These are phyloP conservation scores for Nyctereutes procyonoides DNA, from an alignment of 2,113 vertebrate species.

Conservation along the genomic window DNA sequence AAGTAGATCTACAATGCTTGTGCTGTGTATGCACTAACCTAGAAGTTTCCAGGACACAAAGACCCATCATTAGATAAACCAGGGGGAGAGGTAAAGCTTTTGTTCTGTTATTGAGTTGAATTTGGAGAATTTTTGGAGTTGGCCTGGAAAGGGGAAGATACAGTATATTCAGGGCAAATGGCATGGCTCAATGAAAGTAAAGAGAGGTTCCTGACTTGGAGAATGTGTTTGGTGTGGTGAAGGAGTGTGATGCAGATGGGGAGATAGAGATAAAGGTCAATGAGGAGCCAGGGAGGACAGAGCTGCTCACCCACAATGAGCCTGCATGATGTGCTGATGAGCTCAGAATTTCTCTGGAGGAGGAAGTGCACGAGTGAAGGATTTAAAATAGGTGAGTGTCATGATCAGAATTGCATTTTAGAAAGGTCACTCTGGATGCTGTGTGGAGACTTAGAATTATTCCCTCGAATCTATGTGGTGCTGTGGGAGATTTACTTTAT, in stretches of 20 bases:
- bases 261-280: neutral
- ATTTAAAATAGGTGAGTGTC: neutral
- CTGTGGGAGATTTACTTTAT: neutral
- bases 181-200: neutral
- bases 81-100: neutral
- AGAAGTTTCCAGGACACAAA: neutral
- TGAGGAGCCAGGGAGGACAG: neutral
- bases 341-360: neutral
- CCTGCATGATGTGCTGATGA: neutral
- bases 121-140: neutral
- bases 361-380: neutral
- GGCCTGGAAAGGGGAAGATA: neutral
- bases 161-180: neutral
- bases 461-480: neutral
- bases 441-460: slow-evolving; percentile 45
- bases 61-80: neutral
- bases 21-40: neutral
- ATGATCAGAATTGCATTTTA: slow-evolving; percentile 50
- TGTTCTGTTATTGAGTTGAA: neutral
- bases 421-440: slow-evolving; percentile 44
- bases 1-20: neutral
- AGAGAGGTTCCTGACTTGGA: neutral
- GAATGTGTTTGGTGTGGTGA: neutral
- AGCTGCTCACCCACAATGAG: neutral
- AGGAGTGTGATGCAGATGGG: neutral